phyloP scores from a whole-genome alignment of 2,797 vertebrate genomes.

The Chelmon rostratus region DNA sequence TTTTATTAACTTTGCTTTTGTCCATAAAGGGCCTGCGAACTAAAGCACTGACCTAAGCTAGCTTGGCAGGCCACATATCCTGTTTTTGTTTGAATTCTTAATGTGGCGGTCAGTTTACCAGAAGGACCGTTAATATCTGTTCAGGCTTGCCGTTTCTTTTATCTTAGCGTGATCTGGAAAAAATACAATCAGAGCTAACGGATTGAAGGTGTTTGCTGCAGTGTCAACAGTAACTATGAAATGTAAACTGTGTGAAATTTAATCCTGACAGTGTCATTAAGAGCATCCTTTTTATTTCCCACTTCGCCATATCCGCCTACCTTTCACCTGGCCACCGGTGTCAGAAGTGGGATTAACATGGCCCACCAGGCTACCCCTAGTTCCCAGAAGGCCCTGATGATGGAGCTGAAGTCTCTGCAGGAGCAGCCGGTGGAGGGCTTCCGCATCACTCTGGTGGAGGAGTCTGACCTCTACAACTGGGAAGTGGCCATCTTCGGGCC shows the following conservation, averaged over 20 bases:
- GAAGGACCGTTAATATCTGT: neutral
- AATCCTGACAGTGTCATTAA: neutral
- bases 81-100: slow-evolving; percentile 46
- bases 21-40: slow-evolving; percentile 56
- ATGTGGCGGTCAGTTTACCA: slow-evolving; percentile 21
- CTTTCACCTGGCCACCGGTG: slow-evolving; percentile 34
- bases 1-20: slow-evolving; percentile 67
- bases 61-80: slow-evolving; percentile 61
- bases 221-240: neutral
- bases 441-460: slow-evolving; percentile 95
- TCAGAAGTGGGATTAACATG: slow-evolving; percentile 84
- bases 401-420: slow-evolving; percentile 96
- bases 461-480: slow-evolving; percentile 97
- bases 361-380: slow-evolving; percentile 97
- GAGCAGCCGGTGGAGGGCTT: slow-evolving; percentile 97
- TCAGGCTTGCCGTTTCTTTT: neutral
- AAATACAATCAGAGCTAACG: slow-evolving; percentile 26
- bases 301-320: neutral
- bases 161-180: neutral
- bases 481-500: slow-evolving; percentile 97
- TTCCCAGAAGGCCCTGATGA: slow-evolving; percentile 97
- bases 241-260: neutral
- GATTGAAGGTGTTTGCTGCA: slow-evolving; percentile 16
- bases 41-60: slow-evolving; percentile 50
- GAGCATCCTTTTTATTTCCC: neutral